A percentile compares a stretch with the other conserved stretches of the same genome.
These are phyloP conservation scores for Amphipoea lucens DNA, from an alignment of 2,888 invertebrate genomes.

Conservation along the genomic window DNA sequence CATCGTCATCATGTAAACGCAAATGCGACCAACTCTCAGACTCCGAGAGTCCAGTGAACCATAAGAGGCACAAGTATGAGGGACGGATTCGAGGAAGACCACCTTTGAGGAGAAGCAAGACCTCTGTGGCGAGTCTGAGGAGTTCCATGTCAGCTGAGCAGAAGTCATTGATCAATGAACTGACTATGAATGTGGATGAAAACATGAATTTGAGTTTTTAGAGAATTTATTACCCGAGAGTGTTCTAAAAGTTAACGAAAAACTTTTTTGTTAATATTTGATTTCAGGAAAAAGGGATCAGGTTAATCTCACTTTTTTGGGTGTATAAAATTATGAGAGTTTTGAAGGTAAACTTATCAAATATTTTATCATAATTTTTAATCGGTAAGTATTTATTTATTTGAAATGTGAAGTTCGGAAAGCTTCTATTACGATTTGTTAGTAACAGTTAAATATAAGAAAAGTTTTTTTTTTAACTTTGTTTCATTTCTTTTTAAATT, in stretches of 20 bases:
- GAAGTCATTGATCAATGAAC: slow-evolving; percentile 72
- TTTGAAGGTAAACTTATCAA: slow-evolving; percentile 8
- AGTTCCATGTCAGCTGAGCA: slow-evolving; percentile 79
- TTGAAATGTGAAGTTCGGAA: background rate
- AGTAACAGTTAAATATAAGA: slow-evolving; percentile 15
- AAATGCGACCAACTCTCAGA: slow-evolving; percentile 83
- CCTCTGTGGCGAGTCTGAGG: slow-evolving; percentile 76
- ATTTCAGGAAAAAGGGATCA: background rate
- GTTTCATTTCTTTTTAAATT: background rate
- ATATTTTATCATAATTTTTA: slow-evolving; percentile 9
- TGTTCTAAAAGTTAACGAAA: background rate
- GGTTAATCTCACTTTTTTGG: background rate
- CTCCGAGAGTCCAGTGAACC: slow-evolving; percentile 83
- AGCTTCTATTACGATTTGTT: background rate
- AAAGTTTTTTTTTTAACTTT: background rate
- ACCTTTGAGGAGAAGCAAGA: slow-evolving; percentile 78
- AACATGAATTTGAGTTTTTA: slow-evolving; percentile 80
- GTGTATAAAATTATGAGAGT: slow-evolving; percentile 5
- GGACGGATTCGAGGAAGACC: slow-evolving; percentile 85
- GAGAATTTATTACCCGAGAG: background rate
- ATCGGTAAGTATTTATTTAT: slow-evolving; percentile 18
- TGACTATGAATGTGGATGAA: slow-evolving; percentile 72
- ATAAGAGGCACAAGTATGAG: slow-evolving; percentile 84
- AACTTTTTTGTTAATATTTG: background rate
- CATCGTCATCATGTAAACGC: slow-evolving; percentile 82